These are phyloP conservation scores for Aphelenchoides besseyi DNA, from an alignment of 1,140 invertebrate genomes.

Conservation along the genomic window DNA sequence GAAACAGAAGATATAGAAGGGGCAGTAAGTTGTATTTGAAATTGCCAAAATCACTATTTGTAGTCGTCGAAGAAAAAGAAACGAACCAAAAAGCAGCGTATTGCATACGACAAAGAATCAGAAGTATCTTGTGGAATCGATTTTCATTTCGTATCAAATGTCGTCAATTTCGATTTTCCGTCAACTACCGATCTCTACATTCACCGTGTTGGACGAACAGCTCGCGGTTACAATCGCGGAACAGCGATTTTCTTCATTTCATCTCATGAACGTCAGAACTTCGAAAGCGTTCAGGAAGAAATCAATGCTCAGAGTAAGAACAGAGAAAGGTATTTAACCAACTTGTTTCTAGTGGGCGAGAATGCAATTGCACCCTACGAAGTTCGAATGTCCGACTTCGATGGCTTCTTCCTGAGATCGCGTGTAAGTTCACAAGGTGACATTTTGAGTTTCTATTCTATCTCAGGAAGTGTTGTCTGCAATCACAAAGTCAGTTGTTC, in stretches of 20 bases:
- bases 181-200: conserved; percentile 80
- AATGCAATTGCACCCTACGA: conserved; percentile 76
- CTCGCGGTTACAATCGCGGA: conserved; percentile 85
- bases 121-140: conserved; percentile 92
- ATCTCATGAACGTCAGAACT: conserved; percentile 73
- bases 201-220: conserved; percentile 75
- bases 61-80: conserved; percentile 63
- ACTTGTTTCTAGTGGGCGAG: conserved; percentile 48
- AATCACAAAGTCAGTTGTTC: conserved; percentile 83
- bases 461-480: conserved; percentile 80
- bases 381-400: conserved; percentile 89
- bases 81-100: conserved; percentile 64
- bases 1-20: conserved; percentile 77
- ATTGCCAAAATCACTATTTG: background rate
- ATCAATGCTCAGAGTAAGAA: conserved; percentile 63
- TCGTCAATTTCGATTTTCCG: conserved; percentile 98
- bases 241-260: conserved; percentile 89
- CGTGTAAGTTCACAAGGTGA: conserved; percentile 64
- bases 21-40: conserved; percentile 79
- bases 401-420: conserved; percentile 88
- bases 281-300: conserved; percentile 75
- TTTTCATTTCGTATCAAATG: conserved; percentile 93
- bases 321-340: background rate
- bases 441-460: background rate
- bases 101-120: conserved; percentile 79